Conservation (phyloP, 2,113 vertebrate genomes). For the Bostrychus sinensis region DNA sequence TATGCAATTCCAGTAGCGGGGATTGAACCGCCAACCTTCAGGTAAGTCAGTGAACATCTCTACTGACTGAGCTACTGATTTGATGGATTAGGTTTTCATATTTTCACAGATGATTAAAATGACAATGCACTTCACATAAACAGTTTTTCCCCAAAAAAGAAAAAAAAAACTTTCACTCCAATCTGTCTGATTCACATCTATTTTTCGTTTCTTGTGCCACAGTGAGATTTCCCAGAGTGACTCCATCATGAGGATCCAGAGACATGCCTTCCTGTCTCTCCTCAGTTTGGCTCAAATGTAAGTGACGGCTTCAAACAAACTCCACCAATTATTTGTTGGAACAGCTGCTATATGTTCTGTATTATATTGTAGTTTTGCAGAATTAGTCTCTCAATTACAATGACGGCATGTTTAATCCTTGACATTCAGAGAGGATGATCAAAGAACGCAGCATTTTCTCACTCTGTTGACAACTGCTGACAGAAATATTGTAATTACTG, state of each 20-base stretch:
- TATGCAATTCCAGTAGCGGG: too few relatives aligned
- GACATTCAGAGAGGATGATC: constrained; percentile 35
- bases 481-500: constrained; percentile 39
- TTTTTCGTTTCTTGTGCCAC: constrained; percentile 49
- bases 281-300: constrained; percentile 89
- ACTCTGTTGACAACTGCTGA: constrained; percentile 26
- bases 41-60: too few relatives aligned
- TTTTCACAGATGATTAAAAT: too few relatives aligned
- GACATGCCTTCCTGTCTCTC: constrained; percentile 86
- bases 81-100: too few relatives aligned
- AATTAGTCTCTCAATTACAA: constrained; percentile 50
- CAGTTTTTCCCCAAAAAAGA: not conserved
- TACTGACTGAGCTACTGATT: too few relatives aligned
- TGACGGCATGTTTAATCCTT: constrained; percentile 40
- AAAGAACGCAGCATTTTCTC: constrained; percentile 12
- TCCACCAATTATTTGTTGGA: constrained; percentile 37
- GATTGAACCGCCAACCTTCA: too few relatives aligned
- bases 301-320: constrained; percentile 60
- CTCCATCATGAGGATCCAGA: constrained; percentile 84
- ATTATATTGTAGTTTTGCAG: constrained; percentile 40
- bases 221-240: constrained; percentile 91
- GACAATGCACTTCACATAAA: too few relatives aligned
- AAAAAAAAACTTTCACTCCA: not conserved
- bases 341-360: constrained; percentile 28
- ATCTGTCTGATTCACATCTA: constrained; percentile 12